A percentile compares a stretch with the other conserved stretches of the same genome.
phyloP scores from a whole-genome alignment of 1,140 invertebrate species.

The Bombus balteatus region DNA sequence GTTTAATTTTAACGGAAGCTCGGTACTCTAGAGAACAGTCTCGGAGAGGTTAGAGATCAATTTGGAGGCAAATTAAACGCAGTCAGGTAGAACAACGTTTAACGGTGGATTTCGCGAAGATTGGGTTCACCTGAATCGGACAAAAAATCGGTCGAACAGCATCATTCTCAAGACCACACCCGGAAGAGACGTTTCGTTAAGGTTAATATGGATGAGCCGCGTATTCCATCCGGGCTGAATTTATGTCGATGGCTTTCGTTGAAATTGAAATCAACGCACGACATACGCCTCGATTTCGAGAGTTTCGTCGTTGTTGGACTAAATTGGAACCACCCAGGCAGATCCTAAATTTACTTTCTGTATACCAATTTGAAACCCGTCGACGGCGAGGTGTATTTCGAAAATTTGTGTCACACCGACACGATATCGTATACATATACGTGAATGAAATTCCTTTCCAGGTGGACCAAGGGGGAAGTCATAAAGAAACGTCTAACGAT shows the following conservation, averaged over 20 bases:
- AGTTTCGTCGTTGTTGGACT: background rate
- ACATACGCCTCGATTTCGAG: constrained; percentile 30
- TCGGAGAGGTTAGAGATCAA: background rate
- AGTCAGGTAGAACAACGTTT: constrained; percentile 13
- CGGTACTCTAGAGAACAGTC: background rate
- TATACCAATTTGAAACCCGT: constrained; percentile 17
- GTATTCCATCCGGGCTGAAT: constrained; percentile 54
- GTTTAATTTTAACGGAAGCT: background rate
- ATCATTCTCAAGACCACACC: constrained; percentile 55
- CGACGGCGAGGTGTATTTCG: background rate
- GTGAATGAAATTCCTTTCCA: background rate
- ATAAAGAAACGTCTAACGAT: constrained; percentile 19
- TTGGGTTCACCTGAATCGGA: constrained; percentile 8
- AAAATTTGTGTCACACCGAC: constrained; percentile 33
- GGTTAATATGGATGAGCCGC: constrained; percentile 68
- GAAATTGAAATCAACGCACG: constrained; percentile 66
- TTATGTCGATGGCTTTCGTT: constrained; percentile 58
- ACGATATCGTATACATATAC: background rate
- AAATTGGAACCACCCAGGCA: constrained; percentile 67
- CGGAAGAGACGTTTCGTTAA: constrained; percentile 62
- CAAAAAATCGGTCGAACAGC: constrained; percentile 56
- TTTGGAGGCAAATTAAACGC: constrained; percentile 10
- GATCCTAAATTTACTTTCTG: constrained; percentile 53
- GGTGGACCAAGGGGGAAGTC: background rate
- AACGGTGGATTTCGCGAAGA: constrained; percentile 25